phyloP scores from a whole-genome alignment of 2,797 vertebrate species.

The Decapterus maruadsi region DNA sequence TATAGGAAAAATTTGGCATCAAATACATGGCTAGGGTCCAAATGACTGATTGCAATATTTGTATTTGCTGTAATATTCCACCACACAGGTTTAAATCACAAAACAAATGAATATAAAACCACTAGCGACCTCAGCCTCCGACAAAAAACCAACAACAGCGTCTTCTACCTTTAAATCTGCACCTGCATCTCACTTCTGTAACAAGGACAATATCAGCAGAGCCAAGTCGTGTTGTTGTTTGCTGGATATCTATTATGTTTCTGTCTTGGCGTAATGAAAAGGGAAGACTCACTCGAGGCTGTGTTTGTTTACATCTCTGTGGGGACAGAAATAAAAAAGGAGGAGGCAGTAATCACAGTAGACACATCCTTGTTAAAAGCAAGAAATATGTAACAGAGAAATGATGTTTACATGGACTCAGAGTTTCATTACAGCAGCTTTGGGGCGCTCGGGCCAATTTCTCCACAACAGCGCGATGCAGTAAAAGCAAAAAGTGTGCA shows the following conservation, averaged over 20 bases:
- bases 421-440: constrained; percentile 26
- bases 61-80: background rate
- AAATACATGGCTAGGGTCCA: too few relatives aligned
- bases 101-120: background rate
- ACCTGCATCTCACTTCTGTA: background rate
- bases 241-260: constrained; percentile 1
- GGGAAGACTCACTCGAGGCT: constrained; percentile 2
- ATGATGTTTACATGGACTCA: constrained; percentile 15
- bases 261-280: constrained; percentile 29
- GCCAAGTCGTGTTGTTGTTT: constrained; percentile 18
- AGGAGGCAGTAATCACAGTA: constrained; percentile 10
- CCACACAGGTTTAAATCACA: background rate
- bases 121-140: background rate
- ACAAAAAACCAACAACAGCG: background rate
- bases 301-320: constrained; percentile 39
- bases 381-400: constrained; percentile 16
- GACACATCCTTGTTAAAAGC: constrained; percentile 17
- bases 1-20: too few relatives aligned
- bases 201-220: constrained; percentile 4
- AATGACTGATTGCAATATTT: background rate
- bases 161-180: background rate
- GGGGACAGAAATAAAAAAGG: background rate
- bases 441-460: background rate
- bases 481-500: constrained; percentile 6
- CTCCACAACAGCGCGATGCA: constrained; percentile 6